Conservation (phyloP, 2,797 vertebrate species). For the Buphagus erythrorhynchus region DNA sequence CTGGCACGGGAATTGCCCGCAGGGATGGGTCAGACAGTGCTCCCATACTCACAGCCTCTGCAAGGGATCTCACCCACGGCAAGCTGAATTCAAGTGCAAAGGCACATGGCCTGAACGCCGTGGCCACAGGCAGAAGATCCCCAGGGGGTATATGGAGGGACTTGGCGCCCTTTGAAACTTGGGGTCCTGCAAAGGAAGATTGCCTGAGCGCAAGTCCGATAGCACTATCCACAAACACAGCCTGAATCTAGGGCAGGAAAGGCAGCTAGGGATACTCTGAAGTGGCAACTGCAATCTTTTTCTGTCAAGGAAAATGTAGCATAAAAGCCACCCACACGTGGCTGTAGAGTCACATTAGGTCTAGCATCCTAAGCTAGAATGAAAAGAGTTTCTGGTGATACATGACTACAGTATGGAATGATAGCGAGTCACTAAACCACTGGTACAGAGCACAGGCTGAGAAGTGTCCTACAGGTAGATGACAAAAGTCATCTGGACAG, state of each 20-base stretch:
- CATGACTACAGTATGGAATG: accelerated
- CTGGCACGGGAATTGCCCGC: background rate
- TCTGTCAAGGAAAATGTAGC: background rate
- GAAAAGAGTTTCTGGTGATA: background rate
- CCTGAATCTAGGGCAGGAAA: background rate
- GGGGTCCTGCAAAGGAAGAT: background rate
- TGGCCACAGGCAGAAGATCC: background rate
- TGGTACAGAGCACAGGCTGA: background rate
- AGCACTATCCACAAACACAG: background rate
- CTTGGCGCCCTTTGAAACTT: background rate
- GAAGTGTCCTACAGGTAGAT: background rate
- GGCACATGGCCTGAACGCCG: accelerated
- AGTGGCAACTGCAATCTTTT: background rate
- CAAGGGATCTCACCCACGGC: accelerated
- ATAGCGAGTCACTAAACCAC: background rate
- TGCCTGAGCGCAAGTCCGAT: accelerated
- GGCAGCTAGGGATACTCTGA: background rate
- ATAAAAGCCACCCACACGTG: background rate
- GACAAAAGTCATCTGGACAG: background rate
- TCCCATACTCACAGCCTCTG: background rate
- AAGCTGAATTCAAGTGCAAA: background rate
- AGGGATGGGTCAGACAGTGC: background rate
- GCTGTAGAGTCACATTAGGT: background rate
- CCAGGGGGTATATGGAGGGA: accelerated
- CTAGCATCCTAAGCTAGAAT: background rate